These are phyloP conservation scores for Mormyrus lacerda DNA, from an alignment of 2,113 vertebrate species.

Conservation along the genomic window DNA sequence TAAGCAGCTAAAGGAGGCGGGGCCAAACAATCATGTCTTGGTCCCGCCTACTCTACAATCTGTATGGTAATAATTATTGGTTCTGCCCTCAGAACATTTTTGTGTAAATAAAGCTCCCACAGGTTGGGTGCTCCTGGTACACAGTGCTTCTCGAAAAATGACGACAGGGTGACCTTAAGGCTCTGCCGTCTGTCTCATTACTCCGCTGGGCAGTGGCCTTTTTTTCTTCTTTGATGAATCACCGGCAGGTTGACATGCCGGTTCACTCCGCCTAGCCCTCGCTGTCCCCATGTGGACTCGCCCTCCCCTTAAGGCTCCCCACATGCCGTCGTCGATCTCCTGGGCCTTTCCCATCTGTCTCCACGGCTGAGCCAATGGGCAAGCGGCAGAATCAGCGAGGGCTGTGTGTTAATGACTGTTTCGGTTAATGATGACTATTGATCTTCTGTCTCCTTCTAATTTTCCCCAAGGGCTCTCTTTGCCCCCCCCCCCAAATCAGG, in stretches of 20 bases:
- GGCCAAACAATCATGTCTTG: no score
- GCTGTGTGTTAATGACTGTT: not conserved
- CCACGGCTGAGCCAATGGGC: not conserved
- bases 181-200: not conserved
- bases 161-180: constrained; percentile 5
- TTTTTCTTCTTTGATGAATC: constrained; percentile 36
- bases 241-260: constrained; percentile 39
- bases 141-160: not conserved
- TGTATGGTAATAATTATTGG: no score
- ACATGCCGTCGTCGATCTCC: not conserved
- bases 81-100: no score
- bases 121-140: not conserved
- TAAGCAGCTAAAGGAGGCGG: no score
- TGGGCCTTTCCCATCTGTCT: not conserved
- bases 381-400: not conserved
- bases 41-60: no score
- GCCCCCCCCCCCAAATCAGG: not conserved
- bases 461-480: not conserved
- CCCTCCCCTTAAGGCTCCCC: not conserved
- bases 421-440: not conserved
- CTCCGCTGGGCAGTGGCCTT: constrained; percentile 32
- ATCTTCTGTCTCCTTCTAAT: not conserved
- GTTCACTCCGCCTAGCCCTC: not conserved
- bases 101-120: no score
- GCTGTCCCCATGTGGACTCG: not conserved